phyloP scores from a whole-genome alignment of 2,888 invertebrate species.

The Seira ritae region DNA sequence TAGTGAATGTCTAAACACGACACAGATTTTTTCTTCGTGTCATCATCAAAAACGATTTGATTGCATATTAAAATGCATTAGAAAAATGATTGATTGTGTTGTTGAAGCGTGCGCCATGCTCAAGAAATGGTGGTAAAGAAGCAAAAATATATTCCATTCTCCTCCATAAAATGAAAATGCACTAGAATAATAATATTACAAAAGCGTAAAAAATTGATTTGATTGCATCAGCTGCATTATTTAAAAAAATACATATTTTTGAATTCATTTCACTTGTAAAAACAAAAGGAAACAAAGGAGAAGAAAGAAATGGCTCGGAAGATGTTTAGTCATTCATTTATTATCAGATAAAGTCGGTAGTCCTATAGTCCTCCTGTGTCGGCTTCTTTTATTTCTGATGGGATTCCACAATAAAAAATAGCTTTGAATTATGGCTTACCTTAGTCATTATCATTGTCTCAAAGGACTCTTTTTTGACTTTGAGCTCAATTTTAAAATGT shows the following conservation, averaged over 20 bases:
- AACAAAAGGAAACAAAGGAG: not conserved
- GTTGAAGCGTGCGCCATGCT: not conserved
- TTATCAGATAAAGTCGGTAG: not conserved
- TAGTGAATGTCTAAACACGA: not conserved
- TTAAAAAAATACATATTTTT: too few relatives aligned
- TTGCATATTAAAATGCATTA: not conserved
- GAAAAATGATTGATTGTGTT: not conserved
- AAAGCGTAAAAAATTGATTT: not conserved
- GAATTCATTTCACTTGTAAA: not conserved
- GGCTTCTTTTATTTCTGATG: not conserved
- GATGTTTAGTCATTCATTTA: not conserved
- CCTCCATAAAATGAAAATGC: not conserved
- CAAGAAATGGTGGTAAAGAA: not conserved
- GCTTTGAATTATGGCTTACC: not conserved
- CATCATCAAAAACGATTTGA: not conserved
- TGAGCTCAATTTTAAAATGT: constrained; percentile 32
- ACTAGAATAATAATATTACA: not conserved
- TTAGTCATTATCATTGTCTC: not conserved
- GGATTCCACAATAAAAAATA: not conserved
- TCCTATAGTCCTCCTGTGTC: not conserved
- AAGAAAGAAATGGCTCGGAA: not conserved
- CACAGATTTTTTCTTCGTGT: not conserved
- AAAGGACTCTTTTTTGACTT: constrained; percentile 24
- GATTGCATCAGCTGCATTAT: not conserved
- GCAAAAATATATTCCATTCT: not conserved